phyloP scores from a whole-genome alignment of 2,888 invertebrate species.

The Athetis lepigone region DNA sequence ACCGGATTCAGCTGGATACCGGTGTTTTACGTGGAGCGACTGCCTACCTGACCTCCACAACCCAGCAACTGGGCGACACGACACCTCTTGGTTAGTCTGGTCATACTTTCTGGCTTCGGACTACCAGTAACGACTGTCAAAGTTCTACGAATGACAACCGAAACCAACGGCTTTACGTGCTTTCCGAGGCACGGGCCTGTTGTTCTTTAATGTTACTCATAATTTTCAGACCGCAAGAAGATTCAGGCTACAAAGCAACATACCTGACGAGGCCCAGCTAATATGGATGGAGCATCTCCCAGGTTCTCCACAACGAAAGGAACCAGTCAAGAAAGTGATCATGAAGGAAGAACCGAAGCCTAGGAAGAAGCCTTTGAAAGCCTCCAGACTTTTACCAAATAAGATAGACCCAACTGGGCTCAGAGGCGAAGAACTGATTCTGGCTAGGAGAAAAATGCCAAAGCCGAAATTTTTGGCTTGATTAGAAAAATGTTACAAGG shows the following conservation, averaged over 20 bases:
- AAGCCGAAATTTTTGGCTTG: conserved; percentile 74
- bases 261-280: conserved; percentile 69
- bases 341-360: neutral
- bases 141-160: no score
- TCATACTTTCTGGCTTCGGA: no score
- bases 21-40: no score
- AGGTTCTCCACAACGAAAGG: conserved; percentile 28
- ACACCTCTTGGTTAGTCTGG: no score
- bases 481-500: neutral
- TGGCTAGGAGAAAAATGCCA: conserved; percentile 76
- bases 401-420: conserved; percentile 68
- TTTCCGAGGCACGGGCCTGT: neutral
- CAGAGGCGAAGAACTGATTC: conserved; percentile 69
- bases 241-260: conserved; percentile 70
- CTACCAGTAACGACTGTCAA: no score
- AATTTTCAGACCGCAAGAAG: conserved; percentile 71
- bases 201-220: no score
- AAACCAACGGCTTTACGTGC: no score
- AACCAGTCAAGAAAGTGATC: conserved; percentile 1
- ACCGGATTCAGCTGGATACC: no score
- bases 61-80: no score
- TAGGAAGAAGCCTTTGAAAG: conserved; percentile 23
- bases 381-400: conserved; percentile 65
- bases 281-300: conserved; percentile 79
- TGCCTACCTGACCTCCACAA: no score